A percentile compares a stretch with the other conserved stretches of the same genome.
These are phyloP conservation scores for Venusia cambrica DNA, from an alignment of 2,888 invertebrate species.

Conservation along the genomic window DNA sequence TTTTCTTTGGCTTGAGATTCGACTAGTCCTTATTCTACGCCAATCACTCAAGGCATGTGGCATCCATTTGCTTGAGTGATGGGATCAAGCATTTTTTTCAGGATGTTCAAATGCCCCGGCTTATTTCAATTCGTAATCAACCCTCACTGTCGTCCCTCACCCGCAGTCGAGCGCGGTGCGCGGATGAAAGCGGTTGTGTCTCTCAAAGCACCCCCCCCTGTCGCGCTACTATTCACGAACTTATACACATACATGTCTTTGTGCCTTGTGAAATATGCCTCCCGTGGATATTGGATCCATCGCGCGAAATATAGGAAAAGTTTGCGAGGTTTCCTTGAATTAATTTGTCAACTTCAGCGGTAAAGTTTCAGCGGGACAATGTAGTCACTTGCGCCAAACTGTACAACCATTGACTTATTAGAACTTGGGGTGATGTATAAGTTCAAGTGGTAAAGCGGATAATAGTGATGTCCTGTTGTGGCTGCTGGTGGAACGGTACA, in stretches of 20 bases:
- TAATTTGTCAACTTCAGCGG: constrained; percentile 33
- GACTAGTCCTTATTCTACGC: no score
- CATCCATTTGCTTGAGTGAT: constrained; percentile 32
- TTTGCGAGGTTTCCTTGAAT: constrained; percentile 27
- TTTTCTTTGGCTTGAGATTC: no score
- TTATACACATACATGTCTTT: constrained; percentile 9
- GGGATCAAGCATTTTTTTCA: constrained; percentile 41
- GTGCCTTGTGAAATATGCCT: constrained; percentile 6
- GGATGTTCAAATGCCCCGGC: no score
- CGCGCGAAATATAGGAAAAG: constrained; percentile 28
- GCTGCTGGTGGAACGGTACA: constrained; percentile 76
- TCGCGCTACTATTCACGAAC: constrained; percentile 12
- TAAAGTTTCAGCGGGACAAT: constrained; percentile 35
- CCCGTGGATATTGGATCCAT: constrained; percentile 11
- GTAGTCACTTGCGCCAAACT: constrained; percentile 25
- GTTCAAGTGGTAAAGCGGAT: no score
- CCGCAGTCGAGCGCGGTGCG: constrained; percentile 67
- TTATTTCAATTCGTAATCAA: constrained; percentile 51
- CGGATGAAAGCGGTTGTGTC: constrained; percentile 53
- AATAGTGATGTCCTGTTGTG: constrained; percentile 75
- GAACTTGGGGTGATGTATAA: constrained; percentile 8
- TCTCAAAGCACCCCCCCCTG: constrained; percentile 18
- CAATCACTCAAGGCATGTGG: constrained; percentile 8
- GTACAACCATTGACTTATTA: constrained; percentile 18
- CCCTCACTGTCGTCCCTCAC: constrained; percentile 47